These are phyloP conservation scores for Denticeps clupeoides DNA, from an alignment of 2,797 vertebrate genomes.

Conservation along the genomic window DNA sequence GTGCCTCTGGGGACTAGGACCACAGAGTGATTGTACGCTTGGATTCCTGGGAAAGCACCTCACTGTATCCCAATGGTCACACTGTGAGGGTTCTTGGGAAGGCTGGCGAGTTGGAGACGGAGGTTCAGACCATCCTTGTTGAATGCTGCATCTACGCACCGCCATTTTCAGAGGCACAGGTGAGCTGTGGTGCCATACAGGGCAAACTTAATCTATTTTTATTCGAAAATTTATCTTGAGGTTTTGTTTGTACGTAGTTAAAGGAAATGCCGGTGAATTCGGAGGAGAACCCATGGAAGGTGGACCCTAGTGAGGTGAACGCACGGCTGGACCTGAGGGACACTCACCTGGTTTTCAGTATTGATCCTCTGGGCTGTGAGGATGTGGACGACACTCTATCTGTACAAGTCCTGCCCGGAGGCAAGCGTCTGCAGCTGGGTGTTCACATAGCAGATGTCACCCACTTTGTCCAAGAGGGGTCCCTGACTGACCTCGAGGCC, in stretches of 20 bases:
- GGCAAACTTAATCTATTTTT: too few species aligned
- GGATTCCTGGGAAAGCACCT: slow-evolving; percentile 87
- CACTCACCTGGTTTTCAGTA: slow-evolving; percentile 85
- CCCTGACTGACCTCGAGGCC: slow-evolving; percentile 79
- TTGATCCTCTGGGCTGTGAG: slow-evolving; percentile 88
- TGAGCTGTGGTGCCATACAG: too few species aligned
- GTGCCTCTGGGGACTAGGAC: slow-evolving; percentile 52
- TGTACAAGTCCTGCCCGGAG: slow-evolving; percentile 50
- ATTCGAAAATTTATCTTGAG: too few species aligned
- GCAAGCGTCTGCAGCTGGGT: slow-evolving; percentile 72
- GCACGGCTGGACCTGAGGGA: slow-evolving; percentile 65
- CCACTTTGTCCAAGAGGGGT: slow-evolving; percentile 74
- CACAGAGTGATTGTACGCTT: slow-evolving; percentile 80
- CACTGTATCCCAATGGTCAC: slow-evolving; percentile 87
- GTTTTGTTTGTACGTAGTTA: slow-evolving; percentile 55
- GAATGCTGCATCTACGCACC: slow-evolving; percentile 81
- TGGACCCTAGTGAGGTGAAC: slow-evolving; percentile 52
- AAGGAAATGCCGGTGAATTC: slow-evolving; percentile 77
- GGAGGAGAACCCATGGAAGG: slow-evolving; percentile 67
- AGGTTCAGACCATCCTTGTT: slow-evolving; percentile 82
- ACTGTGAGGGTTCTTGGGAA: slow-evolving; percentile 81
- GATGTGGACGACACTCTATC: slow-evolving; percentile 92
- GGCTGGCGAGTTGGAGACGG: slow-evolving; percentile 83
- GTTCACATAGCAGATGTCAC: slow-evolving; percentile 95
- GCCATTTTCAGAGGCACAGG: slow-evolving; percentile 92